Conservation (phyloP, 1,140 invertebrate genomes). For the Drosophila pachea region DNA sequence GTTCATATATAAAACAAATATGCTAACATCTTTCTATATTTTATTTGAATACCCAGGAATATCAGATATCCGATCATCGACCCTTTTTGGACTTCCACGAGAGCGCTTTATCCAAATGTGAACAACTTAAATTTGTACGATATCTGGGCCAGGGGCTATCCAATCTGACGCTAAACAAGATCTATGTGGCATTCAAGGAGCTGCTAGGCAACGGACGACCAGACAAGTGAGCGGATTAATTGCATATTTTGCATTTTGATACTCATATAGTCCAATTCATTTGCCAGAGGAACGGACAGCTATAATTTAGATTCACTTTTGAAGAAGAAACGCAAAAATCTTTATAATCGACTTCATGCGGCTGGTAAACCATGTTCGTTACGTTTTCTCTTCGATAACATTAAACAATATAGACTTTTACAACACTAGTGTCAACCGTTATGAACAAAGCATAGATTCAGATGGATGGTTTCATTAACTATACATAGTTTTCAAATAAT, state of each 20-base stretch:
- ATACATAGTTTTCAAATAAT: background rate
- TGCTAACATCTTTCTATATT: slow-evolving; percentile 16
- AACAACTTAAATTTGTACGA: slow-evolving; percentile 79
- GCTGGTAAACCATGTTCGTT: slow-evolving; percentile 46
- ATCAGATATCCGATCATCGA: slow-evolving; percentile 79
- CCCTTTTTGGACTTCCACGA: slow-evolving; percentile 79
- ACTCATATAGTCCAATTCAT: background rate
- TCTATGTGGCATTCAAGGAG: slow-evolving; percentile 77
- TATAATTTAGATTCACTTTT: slow-evolving; percentile 72
- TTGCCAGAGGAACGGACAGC: slow-evolving; percentile 50
- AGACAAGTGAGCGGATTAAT: slow-evolving; percentile 65
- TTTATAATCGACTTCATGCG: slow-evolving; percentile 75
- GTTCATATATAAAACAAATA: background rate
- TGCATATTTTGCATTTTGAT: background rate
- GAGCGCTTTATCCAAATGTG: slow-evolving; percentile 79
- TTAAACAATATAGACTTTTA: background rate
- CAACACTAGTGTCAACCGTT: background rate
- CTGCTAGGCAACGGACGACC: slow-evolving; percentile 62
- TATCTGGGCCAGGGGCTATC: slow-evolving; percentile 79
- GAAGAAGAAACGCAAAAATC: slow-evolving; percentile 76
- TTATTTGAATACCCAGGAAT: slow-evolving; percentile 62
- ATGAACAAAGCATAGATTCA: background rate
- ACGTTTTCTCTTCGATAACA: background rate
- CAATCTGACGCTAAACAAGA: slow-evolving; percentile 78
- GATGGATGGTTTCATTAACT: no score